Conservation (phyloP, 2,888 invertebrate species). For the Acanthosepion lycidas region DNA sequence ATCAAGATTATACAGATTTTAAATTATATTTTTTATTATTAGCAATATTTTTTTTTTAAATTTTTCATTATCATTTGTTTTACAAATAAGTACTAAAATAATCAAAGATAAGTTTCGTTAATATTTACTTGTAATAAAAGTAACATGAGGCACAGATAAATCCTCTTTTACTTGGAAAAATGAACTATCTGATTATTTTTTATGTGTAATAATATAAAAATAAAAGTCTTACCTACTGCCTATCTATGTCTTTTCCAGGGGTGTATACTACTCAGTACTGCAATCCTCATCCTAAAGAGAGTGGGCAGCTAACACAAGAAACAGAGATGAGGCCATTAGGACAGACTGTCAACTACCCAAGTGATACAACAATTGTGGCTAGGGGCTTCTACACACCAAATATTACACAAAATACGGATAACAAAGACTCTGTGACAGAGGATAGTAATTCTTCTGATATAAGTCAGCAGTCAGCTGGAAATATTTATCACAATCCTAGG, state of each 20-base stretch:
- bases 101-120: too few relatives aligned
- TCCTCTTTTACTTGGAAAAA: too few relatives aligned
- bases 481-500: background rate
- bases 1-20: too few relatives aligned
- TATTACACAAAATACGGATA: background rate
- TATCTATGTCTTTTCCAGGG: background rate
- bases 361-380: background rate
- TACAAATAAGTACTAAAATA: too few relatives aligned
- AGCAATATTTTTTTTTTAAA: too few relatives aligned
- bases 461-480: background rate
- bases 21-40: too few relatives aligned
- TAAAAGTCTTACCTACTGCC: too few relatives aligned
- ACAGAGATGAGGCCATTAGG: background rate
- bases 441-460: background rate
- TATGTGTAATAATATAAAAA: too few relatives aligned
- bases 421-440: constrained; percentile 17
- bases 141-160: too few relatives aligned
- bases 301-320: background rate
- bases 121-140: too few relatives aligned
- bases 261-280: background rate
- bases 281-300: background rate
- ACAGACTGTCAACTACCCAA: background rate
- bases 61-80: too few relatives aligned
- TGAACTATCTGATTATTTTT: too few relatives aligned
- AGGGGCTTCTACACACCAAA: background rate